Percentiles rank a stretch among this genome's conserved stretches.
These are phyloP conservation scores for Calonectris borealis DNA, from an alignment of 2,113 vertebrate genomes.

Conservation along the genomic window DNA sequence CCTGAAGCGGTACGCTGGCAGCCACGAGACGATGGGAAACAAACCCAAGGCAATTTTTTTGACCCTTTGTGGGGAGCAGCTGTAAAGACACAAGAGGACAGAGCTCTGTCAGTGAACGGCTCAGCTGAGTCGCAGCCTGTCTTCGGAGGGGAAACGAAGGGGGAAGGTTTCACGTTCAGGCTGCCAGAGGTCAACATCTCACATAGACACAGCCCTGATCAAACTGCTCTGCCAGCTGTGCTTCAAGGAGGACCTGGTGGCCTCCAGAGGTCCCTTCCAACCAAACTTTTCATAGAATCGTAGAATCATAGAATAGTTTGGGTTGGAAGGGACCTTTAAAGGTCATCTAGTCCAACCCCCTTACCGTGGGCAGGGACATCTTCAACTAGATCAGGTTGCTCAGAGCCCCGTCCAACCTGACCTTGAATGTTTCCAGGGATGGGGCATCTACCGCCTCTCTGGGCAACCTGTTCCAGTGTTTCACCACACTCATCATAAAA, in stretches of 20 bases:
- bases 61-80: slow-evolving; percentile 81
- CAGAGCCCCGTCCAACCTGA: fast-evolving
- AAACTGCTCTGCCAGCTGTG: not conserved
- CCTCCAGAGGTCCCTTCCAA: not conserved
- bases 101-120: not conserved
- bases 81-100: slow-evolving; percentile 65
- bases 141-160: not conserved
- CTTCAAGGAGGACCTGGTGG: not conserved
- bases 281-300: not conserved
- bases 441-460: not conserved
- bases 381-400: not conserved
- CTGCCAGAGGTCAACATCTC: not conserved
- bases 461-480: not conserved
- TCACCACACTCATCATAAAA: not conserved
- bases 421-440: not conserved
- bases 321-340: not conserved
- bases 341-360: not conserved
- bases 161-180: not conserved
- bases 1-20: slow-evolving; percentile 83
- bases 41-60: slow-evolving; percentile 80
- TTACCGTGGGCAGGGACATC: not conserved
- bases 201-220: not conserved
- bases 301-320: not conserved
- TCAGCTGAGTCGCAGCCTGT: not conserved
- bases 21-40: slow-evolving; percentile 86